Percentiles rank a stretch among this genome's conserved stretches.
Evolutionary conservation across 1,140 invertebrate species (phyloP).

Genomic region (Acyrthosiphon pisum): DNA sequence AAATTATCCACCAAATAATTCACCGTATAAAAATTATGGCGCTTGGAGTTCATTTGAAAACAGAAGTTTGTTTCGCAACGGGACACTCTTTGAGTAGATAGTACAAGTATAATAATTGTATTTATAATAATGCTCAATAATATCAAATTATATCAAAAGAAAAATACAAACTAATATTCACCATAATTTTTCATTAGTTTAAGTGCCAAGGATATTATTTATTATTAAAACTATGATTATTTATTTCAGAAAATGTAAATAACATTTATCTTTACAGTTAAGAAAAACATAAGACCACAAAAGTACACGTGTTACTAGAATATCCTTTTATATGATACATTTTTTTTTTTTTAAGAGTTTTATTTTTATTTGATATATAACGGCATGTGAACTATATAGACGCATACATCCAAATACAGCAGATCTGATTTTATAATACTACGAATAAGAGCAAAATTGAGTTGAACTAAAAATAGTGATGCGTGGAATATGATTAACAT

Average conservation of each 20-base stretch:
- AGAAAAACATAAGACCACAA: not conserved
- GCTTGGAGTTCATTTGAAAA: no score
- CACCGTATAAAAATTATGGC: no score
- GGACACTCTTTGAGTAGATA: no score
- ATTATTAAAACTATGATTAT: not conserved
- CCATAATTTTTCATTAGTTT: not conserved
- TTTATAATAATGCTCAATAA: not conserved
- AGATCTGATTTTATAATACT: not conserved
- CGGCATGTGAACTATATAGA: not conserved
- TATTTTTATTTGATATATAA: not conserved
- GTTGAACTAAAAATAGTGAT: not conserved
- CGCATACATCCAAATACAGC: not conserved
- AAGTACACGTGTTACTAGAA: not conserved
- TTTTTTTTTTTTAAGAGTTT: not conserved
- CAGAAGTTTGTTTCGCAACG: no score
- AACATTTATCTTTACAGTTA: not conserved
- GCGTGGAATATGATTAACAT: not conserved
- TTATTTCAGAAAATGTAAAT: not conserved
- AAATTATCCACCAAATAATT: no score
- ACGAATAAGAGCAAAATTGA: not conserved
- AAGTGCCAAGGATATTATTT: not conserved
- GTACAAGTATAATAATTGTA: no score
- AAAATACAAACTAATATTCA: not conserved
- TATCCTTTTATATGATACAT: not conserved
- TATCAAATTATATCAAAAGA: not conserved